A percentile compares a stretch with the other conserved stretches of the same genome.
phyloP scores from a whole-genome alignment of 1,140 invertebrate genomes.

The Medauroidea extradentata region DNA sequence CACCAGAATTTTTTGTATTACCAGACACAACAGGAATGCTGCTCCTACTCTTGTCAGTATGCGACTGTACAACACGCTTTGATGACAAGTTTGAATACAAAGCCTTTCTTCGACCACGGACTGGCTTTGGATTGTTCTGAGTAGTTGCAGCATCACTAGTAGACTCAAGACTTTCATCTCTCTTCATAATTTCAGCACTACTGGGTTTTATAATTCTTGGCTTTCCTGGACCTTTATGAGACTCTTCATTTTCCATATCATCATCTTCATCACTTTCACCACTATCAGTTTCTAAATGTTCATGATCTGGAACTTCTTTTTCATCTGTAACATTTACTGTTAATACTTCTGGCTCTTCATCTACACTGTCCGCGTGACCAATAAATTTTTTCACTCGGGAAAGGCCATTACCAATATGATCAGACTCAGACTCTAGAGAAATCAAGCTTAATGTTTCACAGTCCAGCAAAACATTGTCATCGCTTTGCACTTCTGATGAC shows the following conservation, averaged over 20 bases:
- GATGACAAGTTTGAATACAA: constrained; percentile 44
- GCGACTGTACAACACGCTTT: too few species aligned
- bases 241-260: neutral
- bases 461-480: constrained; percentile 53
- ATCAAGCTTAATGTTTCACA: constrained; percentile 63
- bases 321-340: neutral
- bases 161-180: constrained; percentile 38
- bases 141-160: constrained; percentile 19
- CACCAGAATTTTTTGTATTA: constrained; percentile 13
- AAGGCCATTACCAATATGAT: constrained; percentile 32
- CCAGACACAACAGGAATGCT: constrained; percentile 14
- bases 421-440: constrained; percentile 59
- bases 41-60: constrained; percentile 1
- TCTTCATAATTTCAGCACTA: constrained; percentile 28
- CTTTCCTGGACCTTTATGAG: constrained; percentile 33
- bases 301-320: neutral
- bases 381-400: neutral
- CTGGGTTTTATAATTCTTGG: constrained; percentile 57
- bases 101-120: constrained; percentile 71
- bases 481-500: constrained; percentile 34
- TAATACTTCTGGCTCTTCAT: neutral
- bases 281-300: neutral
- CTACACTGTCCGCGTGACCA: neutral
- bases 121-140: constrained; percentile 48
- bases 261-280: neutral